Percentiles rank a stretch among this genome's conserved stretches.
phyloP scores from a whole-genome alignment of 2,797 vertebrate species.

The Sebastes hubbsi region DNA sequence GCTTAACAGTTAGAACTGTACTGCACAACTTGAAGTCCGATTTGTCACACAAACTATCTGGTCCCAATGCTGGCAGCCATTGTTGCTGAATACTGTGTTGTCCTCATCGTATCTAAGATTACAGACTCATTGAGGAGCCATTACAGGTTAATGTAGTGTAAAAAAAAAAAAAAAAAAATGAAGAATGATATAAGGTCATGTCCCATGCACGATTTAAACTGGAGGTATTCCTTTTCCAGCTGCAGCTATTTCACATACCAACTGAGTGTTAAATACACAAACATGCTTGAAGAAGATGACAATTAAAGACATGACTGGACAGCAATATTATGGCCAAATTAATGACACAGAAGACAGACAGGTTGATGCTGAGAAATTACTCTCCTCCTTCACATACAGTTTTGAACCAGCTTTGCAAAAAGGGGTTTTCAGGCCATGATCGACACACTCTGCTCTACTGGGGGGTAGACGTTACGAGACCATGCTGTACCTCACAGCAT shows the following conservation, averaged over 20 bases:
- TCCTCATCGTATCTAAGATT: conserved; percentile 17
- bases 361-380: conserved; percentile 22
- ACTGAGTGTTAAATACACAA: conserved; percentile 55
- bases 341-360: conserved; percentile 39
- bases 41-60: conserved; percentile 27
- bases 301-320: conserved; percentile 34
- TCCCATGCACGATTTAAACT: conserved; percentile 46
- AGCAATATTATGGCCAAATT: conserved; percentile 34
- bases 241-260: conserved; percentile 68
- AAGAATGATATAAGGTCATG: conserved; percentile 29
- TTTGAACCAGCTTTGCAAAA: conserved; percentile 47
- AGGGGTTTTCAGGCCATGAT: conserved; percentile 39
- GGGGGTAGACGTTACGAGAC: conserved; percentile 34
- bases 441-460: conserved; percentile 34
- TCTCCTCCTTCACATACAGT: conserved; percentile 42
- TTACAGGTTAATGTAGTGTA: conserved; percentile 28
- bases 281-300: conserved; percentile 65
- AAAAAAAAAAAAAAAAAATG: neutral
- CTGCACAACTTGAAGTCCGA: conserved; percentile 3
- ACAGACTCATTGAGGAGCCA: conserved; percentile 6
- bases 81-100: conserved; percentile 3
- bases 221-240: conserved; percentile 46
- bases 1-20: conserved; percentile 1
- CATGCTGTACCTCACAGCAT: conserved; percentile 58
- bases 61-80: conserved; percentile 33